Evolutionary conservation across 2,888 invertebrate species (phyloP).

Genomic region (Catonia carolina): DNA sequence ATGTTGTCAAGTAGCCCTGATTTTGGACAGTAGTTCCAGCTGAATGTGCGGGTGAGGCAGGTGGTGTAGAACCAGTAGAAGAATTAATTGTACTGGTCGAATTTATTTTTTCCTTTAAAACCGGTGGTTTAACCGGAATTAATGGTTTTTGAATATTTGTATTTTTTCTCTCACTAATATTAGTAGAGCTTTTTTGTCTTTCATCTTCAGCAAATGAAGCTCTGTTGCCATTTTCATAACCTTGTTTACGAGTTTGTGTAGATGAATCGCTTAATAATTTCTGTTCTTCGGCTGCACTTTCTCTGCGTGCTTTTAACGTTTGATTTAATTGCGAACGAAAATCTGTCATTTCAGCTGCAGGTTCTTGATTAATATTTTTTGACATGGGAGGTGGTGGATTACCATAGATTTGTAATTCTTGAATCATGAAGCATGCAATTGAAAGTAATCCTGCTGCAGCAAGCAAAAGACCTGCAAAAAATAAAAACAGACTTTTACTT

Average conservation of each 20-base stretch:
- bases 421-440: slow-evolving; percentile 16
- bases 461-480: slow-evolving; percentile 20
- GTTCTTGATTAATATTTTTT: not conserved
- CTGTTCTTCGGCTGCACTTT: slow-evolving; percentile 21
- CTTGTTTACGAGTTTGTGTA: not conserved
- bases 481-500: too few species aligned
- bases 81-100: too few species aligned
- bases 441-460: slow-evolving; percentile 17
- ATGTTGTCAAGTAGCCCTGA: too few species aligned
- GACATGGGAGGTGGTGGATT: not conserved
- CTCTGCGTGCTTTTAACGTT: slow-evolving; percentile 13
- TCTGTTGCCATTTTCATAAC: slow-evolving; percentile 2
- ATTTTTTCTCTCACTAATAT: too few species aligned
- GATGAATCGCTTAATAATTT: slow-evolving; percentile 11
- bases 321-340: slow-evolving; percentile 19
- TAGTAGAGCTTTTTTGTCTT: too few species aligned
- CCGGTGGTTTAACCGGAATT: too few species aligned
- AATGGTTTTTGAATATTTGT: too few species aligned
- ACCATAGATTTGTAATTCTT: slow-evolving; percentile 14
- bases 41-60: too few species aligned
- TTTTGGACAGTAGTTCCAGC: too few species aligned
- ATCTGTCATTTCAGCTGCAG: slow-evolving; percentile 21
- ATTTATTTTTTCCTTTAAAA: too few species aligned
- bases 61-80: too few species aligned
- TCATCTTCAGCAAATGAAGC: not conserved